Percentiles rank a stretch among this genome's conserved stretches.
phyloP scores from a whole-genome alignment of 2,888 invertebrate species.

The Sabatieria punctata region DNA sequence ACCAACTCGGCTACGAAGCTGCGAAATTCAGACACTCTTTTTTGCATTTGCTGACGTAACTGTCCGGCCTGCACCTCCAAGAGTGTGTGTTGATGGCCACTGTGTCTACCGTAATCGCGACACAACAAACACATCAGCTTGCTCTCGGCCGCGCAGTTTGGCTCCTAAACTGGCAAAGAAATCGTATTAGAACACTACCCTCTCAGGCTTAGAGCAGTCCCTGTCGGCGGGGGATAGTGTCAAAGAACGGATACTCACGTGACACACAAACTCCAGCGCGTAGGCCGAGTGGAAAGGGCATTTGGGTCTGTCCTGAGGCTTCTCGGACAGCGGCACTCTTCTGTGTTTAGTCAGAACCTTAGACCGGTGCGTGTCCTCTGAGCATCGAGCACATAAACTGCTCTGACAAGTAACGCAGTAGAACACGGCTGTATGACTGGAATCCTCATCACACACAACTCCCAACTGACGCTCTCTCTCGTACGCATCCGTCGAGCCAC shows the following conservation, averaged over 20 bases:
- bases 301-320: slow-evolving; percentile 42
- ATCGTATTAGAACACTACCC: neutral
- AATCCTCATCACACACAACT: slow-evolving; percentile 42
- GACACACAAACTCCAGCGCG: slow-evolving; percentile 42
- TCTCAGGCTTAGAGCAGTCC: neutral
- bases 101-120: slow-evolving; percentile 44
- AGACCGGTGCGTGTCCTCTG: slow-evolving; percentile 40
- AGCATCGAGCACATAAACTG: slow-evolving; percentile 42
- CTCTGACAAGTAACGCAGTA: slow-evolving; percentile 42
- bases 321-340: slow-evolving; percentile 42
- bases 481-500: neutral
- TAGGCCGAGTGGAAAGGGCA: slow-evolving; percentile 42
- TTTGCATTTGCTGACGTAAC: slow-evolving; percentile 38
- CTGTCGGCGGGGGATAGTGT: neutral
- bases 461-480: slow-evolving; percentile 14
- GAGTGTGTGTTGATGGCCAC: slow-evolving; percentile 41
- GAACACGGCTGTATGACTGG: slow-evolving; percentile 40
- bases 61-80: slow-evolving; percentile 44
- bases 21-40: slow-evolving; percentile 40
- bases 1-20: slow-evolving; percentile 42
- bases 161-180: slow-evolving; percentile 32
- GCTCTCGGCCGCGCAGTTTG: slow-evolving; percentile 37
- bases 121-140: slow-evolving; percentile 45
- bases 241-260: slow-evolving; percentile 1
- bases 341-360: slow-evolving; percentile 41